Base-by-base conservation (phyloP, 2,888 invertebrate species). In the Zygothrica quintamaculata region DNA sequence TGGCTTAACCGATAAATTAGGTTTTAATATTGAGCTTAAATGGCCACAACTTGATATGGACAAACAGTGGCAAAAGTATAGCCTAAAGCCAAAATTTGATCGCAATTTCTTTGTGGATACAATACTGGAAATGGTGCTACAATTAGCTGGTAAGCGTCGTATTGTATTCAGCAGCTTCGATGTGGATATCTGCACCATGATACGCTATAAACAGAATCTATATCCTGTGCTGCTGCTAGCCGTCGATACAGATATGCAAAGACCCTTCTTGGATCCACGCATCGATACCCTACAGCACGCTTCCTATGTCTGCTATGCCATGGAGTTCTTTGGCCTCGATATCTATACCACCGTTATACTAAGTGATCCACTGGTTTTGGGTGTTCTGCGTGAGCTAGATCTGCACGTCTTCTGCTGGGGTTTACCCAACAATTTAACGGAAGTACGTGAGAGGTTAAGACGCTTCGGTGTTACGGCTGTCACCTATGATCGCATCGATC, bases 11-110 rank as follows among this genome's bases (percentile, higher is more conserved):
- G 33, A 22, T 0, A 94, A 95, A 87, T 95, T 97, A 34, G 99
- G 99, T 1, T 97, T 98, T 88, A 98, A 98, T 90, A 94, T 99
- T 51, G 99, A 99, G 92, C 93, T 99, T 52, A 99, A 99, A 91
- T 99, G 97, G 95, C 97, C 97, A 0, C 97, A 97, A 95, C 94
- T 95, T 86, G 90, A 95, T 50, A 92, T 93, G 91, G 95, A 95
- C 89, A 96, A 97, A 15, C 94, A 95, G 3, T 95, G 94, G 91
- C 97, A 98, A 90, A 92, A 96, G 31, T 18, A 52, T 85, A 56
- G 87, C 85, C 95, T 96, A 89, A 94, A 95, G 88, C 94, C 96
- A 88, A 57, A 58, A 3, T 95, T 96, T 79, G 99, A 99, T 91
- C 93, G 97, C 88, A 99, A 99, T 89, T 92, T 94, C 65, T 99